A percentile compares a stretch with the other conserved stretches of the same genome.
These are phyloP conservation scores for Endotricha flammealis DNA, from an alignment of 2,888 invertebrate species.

Conservation along the genomic window DNA sequence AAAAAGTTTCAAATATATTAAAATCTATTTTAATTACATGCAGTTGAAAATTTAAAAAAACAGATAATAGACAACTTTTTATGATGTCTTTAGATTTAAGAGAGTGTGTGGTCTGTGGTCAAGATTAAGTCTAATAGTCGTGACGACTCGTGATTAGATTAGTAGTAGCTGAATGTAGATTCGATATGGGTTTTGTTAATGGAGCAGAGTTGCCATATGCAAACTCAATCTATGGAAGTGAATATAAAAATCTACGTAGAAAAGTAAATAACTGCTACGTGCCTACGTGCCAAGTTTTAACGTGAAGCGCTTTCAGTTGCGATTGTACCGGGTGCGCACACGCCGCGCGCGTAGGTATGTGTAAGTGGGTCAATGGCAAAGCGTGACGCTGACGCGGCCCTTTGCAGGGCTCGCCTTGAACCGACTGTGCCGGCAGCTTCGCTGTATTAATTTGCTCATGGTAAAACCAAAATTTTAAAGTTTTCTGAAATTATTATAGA, in stretches of 20 bases:
- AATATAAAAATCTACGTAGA: no score
- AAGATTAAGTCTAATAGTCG: no score
- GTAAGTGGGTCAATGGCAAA: conserved; percentile 74
- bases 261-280: conserved; percentile 12
- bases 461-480: conserved; percentile 56
- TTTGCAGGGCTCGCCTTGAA: conserved; percentile 75
- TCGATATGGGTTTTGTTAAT: no score
- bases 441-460: conserved; percentile 61
- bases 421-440: conserved; percentile 50
- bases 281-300: conserved; percentile 49
- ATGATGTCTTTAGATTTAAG: no score
- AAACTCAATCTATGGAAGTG: no score
- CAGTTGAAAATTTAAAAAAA: no score
- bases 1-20: conserved; percentile 1
- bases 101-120: no score
- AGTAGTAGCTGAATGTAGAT: no score
- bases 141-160: no score
- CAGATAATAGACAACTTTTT: no score
- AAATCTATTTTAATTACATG: background rate
- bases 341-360: conserved; percentile 46
- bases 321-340: conserved; percentile 62
- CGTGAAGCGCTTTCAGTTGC: conserved; percentile 54
- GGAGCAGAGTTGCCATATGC: no score
- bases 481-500: conserved; percentile 16
- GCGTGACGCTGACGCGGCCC: conserved; percentile 74